Evolutionary conservation across 1,140 invertebrate species (phyloP), one percentile per base, ranked within the genome.

Genomic region (Nephotettix cincticeps): DNA sequence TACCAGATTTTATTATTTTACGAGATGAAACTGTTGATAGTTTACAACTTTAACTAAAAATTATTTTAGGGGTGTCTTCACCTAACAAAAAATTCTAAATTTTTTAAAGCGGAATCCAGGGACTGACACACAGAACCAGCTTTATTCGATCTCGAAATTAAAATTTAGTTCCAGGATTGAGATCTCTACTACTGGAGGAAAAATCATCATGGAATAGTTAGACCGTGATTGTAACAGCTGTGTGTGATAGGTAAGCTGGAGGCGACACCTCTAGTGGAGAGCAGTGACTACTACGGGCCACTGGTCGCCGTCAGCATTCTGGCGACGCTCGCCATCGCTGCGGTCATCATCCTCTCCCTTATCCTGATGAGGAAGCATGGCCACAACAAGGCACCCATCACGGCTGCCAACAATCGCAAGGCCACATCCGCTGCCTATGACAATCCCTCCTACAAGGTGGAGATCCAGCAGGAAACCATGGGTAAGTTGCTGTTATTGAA

Each of bases 401-500:
- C 87, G 72, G 84, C 83, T n/a, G 79, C 81, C 36, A 72, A 71
- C 21, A 76, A 80, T 43, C 79, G 79, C 69, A 83, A 83, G 73
- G 69, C 68, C 19, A 69, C 74, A 17, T 86, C 90, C 64, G 90
- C 93, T 9, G 93, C 93, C 51, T 96, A 96, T 79, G 94, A 96
- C 80, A 96, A 96, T 85, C 94, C 94, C 68, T 94, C 93, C 76
- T 96, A 95, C 85, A 96, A 96, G 88, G 91, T 95, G 83, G 91
- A 94, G 82, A 88, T 93, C 82, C 91, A 94, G 83, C 92, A 94
- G 85, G 92, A 94, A 84, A 93, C 91, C 79, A 93, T 94, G 91
- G 91, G 92, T 93, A 87, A 71, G 77, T 36, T 11, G 4, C 32
- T 6, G 32, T 36, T 14, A 36, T 36, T 6, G 14, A 36, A n/a